Conservation (phyloP, 2,888 invertebrate species). For the Baronia brevicornis region DNA sequence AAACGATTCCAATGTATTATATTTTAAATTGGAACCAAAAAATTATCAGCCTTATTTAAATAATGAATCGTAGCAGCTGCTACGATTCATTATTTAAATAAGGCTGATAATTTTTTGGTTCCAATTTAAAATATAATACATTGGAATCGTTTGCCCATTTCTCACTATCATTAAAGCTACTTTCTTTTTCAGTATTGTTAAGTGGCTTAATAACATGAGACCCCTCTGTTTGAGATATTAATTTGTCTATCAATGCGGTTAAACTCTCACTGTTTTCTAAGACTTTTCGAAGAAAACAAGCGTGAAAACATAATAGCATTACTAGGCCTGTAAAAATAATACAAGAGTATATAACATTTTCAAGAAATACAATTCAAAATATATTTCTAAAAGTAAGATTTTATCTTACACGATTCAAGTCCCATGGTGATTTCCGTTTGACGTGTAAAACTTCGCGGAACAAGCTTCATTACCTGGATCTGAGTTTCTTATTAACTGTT, state of each 20-base stretch:
- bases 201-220: constrained; percentile 1
- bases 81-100: no score
- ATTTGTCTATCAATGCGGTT: constrained; percentile 25
- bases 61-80: no score
- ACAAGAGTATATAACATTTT: background rate
- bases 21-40: constrained; percentile 21
- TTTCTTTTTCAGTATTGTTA: constrained; percentile 1
- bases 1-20: constrained; percentile 31
- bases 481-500: constrained; percentile 6
- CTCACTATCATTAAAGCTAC: constrained; percentile 9
- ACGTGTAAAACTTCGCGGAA: constrained; percentile 1
- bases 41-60: no score
- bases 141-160: constrained; percentile 26
- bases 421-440: constrained; percentile 2
- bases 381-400: no score
- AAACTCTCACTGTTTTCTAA: constrained; percentile 23
- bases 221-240: constrained; percentile 24
- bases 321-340: constrained; percentile 1
- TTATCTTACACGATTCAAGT: constrained; percentile 8
- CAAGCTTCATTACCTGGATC: constrained; percentile 3
- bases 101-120: no score
- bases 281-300: constrained; percentile 4
- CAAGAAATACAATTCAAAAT: no score
- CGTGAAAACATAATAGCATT: background rate
- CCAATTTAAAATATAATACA: constrained; percentile 27